Conservation (phyloP, 2,888 invertebrate genomes). For the Drosophila suboccidentalis region DNA sequence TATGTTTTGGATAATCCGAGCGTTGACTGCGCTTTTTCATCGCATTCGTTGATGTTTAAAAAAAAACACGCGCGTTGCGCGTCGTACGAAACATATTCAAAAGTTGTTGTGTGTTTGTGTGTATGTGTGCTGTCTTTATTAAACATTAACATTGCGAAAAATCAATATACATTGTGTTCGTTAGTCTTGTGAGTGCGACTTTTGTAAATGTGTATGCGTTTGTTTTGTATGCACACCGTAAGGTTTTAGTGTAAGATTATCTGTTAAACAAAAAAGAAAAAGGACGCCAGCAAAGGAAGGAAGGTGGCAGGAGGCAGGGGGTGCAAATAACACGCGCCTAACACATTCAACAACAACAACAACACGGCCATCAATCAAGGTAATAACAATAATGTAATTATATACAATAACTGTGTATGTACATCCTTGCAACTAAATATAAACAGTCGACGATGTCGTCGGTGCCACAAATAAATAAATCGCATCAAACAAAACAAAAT, state of each 20-base stretch:
- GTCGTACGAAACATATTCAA: slow-evolving; percentile 59
- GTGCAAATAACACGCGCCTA: slow-evolving; percentile 33
- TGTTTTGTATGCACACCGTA: slow-evolving; percentile 36
- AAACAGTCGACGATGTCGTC: slow-evolving; percentile 43
- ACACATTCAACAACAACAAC: slow-evolving; percentile 12
- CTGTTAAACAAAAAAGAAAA: slow-evolving; percentile 65
- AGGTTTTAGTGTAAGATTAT: slow-evolving; percentile 39
- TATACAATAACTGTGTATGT: slow-evolving; percentile 20
- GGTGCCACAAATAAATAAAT: slow-evolving; percentile 46
- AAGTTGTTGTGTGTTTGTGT: slow-evolving; percentile 46
- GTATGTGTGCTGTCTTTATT: slow-evolving; percentile 49
- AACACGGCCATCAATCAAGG: slow-evolving; percentile 29
- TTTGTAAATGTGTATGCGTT: slow-evolving; percentile 18
- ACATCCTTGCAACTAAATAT: slow-evolving; percentile 67
- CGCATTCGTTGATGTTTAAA: slow-evolving; percentile 44
- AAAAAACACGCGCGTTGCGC: slow-evolving; percentile 70
- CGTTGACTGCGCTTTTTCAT: slow-evolving; percentile 5
- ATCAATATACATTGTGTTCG: slow-evolving; percentile 57
- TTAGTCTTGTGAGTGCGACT: slow-evolving; percentile 20
- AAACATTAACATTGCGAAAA: slow-evolving; percentile 67
- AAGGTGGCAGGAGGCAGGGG: slow-evolving; percentile 5
- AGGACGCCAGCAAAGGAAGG: slow-evolving; percentile 43
- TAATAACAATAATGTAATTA: slow-evolving; percentile 37
- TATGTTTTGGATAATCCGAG: neutral
- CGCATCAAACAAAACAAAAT: slow-evolving; percentile 27